Evolutionary conservation across 2,888 invertebrate genomes (phyloP).

Genomic region (Boloria selene): DNA sequence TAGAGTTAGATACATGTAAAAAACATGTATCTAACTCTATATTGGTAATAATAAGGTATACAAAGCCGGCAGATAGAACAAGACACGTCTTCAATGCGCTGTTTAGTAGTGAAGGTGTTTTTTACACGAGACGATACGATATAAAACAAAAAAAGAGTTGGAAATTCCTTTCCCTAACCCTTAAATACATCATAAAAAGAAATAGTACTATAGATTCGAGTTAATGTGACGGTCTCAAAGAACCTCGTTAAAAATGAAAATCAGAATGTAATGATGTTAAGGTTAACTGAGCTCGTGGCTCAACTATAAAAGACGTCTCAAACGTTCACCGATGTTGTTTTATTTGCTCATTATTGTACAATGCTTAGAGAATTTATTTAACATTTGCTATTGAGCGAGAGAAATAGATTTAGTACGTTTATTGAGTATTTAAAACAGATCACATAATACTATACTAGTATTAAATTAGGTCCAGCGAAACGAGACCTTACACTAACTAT

Average conservation of each 20-base stretch:
- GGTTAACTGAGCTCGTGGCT: constrained; percentile 10
- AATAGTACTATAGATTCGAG: background rate
- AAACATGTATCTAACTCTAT: too few species aligned
- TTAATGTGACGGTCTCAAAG: constrained; percentile 4
- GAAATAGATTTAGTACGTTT: background rate
- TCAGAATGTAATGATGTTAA: constrained; percentile 10
- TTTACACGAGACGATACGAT: too few species aligned
- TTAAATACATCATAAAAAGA: constrained; percentile 10
- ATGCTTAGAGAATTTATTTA: constrained; percentile 13
- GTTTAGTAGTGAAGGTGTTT: too few species aligned
- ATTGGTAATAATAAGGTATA: too few species aligned
- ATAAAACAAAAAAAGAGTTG: background rate
- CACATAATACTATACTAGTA: too few species aligned
- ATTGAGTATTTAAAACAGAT: too few species aligned
- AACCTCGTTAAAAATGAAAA: constrained; percentile 25
- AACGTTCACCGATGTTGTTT: constrained; percentile 15
- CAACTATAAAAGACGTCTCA: constrained; percentile 13
- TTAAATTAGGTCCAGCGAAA: too few species aligned
- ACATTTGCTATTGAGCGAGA: constrained; percentile 5
- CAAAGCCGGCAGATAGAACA: too few species aligned
- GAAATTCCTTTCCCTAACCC: background rate
- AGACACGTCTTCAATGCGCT: too few species aligned
- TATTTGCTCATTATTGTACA: constrained; percentile 26
- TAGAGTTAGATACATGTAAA: too few species aligned
- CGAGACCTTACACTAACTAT: too few species aligned